Conservation (phyloP, 2,797 vertebrate species). For the Siniperca undulata region DNA sequence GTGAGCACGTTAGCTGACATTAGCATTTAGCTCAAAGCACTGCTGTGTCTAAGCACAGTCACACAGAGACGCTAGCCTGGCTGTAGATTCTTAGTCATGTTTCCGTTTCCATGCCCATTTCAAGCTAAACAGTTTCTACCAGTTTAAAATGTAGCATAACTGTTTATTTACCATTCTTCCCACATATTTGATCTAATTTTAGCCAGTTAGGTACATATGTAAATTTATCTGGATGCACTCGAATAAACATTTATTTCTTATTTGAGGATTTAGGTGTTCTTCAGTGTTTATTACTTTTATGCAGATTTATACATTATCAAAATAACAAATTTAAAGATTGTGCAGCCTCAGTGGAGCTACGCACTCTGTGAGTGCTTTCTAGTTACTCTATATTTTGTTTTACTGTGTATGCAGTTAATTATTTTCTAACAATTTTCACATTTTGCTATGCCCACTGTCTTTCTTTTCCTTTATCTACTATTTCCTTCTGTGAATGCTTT, state of each 20-base stretch:
- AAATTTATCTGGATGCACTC: neutral
- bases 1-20: neutral
- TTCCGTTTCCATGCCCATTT: too few relatives aligned
- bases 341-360: neutral
- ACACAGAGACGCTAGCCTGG: neutral
- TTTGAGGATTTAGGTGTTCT: too few relatives aligned
- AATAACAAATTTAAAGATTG: neutral
- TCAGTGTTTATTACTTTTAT: neutral
- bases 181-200: neutral
- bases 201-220: neutral
- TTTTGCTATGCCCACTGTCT: neutral
- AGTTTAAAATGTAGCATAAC: neutral
- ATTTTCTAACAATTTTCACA: constrained; percentile 19
- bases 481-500: constrained; percentile 16
- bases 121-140: too few relatives aligned
- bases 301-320: neutral
- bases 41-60: neutral
- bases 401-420: neutral
- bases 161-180: too few relatives aligned
- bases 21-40: constrained; percentile 1
- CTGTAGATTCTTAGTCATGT: too few relatives aligned
- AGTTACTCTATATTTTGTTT: neutral
- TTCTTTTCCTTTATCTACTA: constrained; percentile 9
- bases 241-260: neutral
- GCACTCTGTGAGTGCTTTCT: neutral